Evolutionary conservation across 2,113 vertebrate species (phyloP).

Genomic region (Gasterosteus aculeatus): DNA sequence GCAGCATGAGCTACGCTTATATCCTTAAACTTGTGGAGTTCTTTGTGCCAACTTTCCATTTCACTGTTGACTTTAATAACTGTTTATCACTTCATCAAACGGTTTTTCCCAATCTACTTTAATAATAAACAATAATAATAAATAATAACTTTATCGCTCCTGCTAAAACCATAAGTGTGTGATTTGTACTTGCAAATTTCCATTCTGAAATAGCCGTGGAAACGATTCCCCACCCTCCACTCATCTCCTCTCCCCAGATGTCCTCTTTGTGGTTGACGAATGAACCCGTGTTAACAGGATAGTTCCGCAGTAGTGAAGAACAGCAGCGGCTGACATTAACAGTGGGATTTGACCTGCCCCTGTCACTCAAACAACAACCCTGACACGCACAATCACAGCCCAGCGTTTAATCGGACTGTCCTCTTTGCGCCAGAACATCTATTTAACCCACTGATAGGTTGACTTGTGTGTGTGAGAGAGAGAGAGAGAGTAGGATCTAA

Average conservation of each 20-base stretch:
- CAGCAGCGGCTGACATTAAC: conserved; percentile 33
- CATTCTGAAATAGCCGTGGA: not conserved
- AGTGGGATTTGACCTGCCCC: conserved; percentile 46
- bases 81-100: not conserved
- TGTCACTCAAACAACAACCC: conserved; percentile 65
- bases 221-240: conserved; percentile 8
- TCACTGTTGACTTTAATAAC: not conserved
- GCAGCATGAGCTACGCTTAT: not conserved
- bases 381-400: conserved; percentile 74
- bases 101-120: not conserved
- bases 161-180: conserved; percentile 13
- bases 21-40: not conserved
- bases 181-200: conserved; percentile 11
- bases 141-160: not conserved
- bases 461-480: conserved; percentile 48
- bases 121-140: no score
- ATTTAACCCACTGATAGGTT: conserved; percentile 82
- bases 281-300: conserved; percentile 40
- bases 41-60: not conserved
- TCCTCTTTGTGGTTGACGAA: conserved; percentile 38
- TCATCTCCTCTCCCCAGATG: conserved; percentile 14
- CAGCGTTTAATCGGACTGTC: conserved; percentile 65
- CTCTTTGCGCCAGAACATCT: conserved; percentile 68
- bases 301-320: conserved; percentile 22
- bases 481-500: conserved; percentile 62